A percentile compares a stretch with the other conserved stretches of the same genome.
phyloP scores from a whole-genome alignment of 2,888 invertebrate genomes.

The Pseudeuparius sepicola region DNA sequence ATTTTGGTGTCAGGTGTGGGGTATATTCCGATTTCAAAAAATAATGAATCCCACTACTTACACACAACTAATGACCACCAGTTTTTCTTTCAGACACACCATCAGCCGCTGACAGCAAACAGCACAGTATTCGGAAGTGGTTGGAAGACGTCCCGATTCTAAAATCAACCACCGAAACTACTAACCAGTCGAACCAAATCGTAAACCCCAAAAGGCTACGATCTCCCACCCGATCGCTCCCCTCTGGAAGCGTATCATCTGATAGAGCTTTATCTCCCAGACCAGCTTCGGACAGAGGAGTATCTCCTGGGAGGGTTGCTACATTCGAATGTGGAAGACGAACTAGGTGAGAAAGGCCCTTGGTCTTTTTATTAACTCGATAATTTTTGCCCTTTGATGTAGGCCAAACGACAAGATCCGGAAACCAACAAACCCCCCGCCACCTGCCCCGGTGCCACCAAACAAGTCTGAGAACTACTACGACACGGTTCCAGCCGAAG shows the following conservation, averaged over 20 bases:
- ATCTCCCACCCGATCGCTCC: slow-evolving; percentile 34
- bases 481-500: slow-evolving; percentile 22
- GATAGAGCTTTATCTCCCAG: slow-evolving; percentile 28
- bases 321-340: slow-evolving; percentile 3
- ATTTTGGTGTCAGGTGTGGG: too few species aligned
- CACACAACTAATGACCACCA: too few species aligned
- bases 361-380: slow-evolving; percentile 6
- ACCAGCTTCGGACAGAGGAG: slow-evolving; percentile 24
- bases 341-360: not conserved
- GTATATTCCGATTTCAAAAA: too few species aligned
- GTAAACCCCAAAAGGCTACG: slow-evolving; percentile 25
- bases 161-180: too few species aligned
- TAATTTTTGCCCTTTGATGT: too few species aligned
- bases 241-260: slow-evolving; percentile 27
- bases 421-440: slow-evolving; percentile 29
- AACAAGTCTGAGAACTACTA: slow-evolving; percentile 20
- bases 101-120: slow-evolving; percentile 57
- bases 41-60: too few species aligned
- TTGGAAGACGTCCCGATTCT: slow-evolving; percentile 57
- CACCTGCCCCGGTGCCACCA: slow-evolving; percentile 40
- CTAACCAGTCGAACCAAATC: slow-evolving; percentile 9
- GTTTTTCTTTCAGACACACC: slow-evolving; percentile 14
- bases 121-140: slow-evolving; percentile 66
- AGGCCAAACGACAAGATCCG: slow-evolving; percentile 18
- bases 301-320: slow-evolving; percentile 3